A percentile compares a stretch with the other conserved stretches of the same genome.
Conservation (phyloP, 64 coral and sea anemone genomes). For the Stichodactyla helianthus region DNA sequence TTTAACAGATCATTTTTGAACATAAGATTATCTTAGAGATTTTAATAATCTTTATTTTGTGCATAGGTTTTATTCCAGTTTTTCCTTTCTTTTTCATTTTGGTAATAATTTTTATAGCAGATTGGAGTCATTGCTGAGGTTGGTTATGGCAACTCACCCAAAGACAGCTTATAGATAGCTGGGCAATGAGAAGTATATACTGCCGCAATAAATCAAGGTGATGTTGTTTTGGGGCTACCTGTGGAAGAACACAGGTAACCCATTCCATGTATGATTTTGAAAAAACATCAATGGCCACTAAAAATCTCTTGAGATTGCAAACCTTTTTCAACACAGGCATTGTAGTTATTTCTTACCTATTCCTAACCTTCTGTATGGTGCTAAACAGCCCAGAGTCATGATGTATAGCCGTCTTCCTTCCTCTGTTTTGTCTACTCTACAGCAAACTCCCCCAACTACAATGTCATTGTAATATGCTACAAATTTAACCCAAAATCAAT, state of each 20-base stretch:
- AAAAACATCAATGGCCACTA: neutral
- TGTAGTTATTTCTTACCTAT: slow-evolving; percentile 64
- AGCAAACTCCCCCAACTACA: slow-evolving; percentile 97
- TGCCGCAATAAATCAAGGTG: too few species aligned
- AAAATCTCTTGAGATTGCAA: neutral
- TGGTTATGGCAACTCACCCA: too few species aligned
- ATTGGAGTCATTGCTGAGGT: too few species aligned
- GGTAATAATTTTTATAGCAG: too few species aligned
- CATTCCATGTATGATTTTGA: too few species aligned
- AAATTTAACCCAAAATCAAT: slow-evolving; percentile 14
- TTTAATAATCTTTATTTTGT: too few species aligned
- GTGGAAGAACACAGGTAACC: neutral
- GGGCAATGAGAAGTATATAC: too few species aligned
- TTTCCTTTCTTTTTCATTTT: too few species aligned
- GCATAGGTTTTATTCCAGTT: too few species aligned
- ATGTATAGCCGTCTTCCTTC: slow-evolving; percentile 88
- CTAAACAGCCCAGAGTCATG: slow-evolving; percentile 98
- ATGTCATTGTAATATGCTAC: slow-evolving; percentile 98
- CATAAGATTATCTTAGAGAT: too few species aligned
- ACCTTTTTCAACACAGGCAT: neutral
- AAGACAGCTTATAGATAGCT: too few species aligned
- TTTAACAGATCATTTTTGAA: neutral
- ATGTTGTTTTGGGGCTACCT: too few species aligned
- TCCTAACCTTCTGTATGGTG: slow-evolving; percentile 92
- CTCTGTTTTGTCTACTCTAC: slow-evolving; percentile 93